phyloP scores from a whole-genome alignment of 2,113 vertebrate genomes.

The Ctenodactylus gundi region DNA sequence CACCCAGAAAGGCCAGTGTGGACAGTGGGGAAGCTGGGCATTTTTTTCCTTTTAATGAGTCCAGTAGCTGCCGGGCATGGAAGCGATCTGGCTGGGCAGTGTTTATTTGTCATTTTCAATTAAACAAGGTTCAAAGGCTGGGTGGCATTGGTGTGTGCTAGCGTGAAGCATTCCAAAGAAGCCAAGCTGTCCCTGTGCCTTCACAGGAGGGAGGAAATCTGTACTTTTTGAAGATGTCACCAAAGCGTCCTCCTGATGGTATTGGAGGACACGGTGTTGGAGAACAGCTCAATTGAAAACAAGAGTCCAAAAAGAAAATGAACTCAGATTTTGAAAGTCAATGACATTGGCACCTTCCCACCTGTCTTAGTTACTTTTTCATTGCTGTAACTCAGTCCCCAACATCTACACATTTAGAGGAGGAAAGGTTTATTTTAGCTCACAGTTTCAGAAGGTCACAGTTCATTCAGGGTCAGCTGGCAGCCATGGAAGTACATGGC shows the following conservation, averaged over 20 bases:
- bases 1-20: background rate
- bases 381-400: too few species aligned
- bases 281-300: background rate
- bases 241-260: background rate
- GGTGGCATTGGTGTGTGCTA: constrained; percentile 45
- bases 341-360: background rate
- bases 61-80: constrained; percentile 70
- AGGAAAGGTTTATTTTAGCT: too few species aligned
- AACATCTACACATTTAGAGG: too few species aligned
- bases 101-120: constrained; percentile 77
- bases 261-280: background rate
- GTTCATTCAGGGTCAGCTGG: too few species aligned
- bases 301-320: background rate
- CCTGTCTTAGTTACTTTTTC: too few species aligned
- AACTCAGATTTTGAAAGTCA: background rate
- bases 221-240: background rate
- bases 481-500: too few species aligned
- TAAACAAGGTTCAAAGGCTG: constrained; percentile 70
- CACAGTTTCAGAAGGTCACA: too few species aligned
- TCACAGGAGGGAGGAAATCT: background rate
- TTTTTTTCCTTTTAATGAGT: constrained; percentile 67
- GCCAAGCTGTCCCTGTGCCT: constrained; percentile 18
- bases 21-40: constrained; percentile 45
- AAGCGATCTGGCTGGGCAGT: constrained; percentile 54
- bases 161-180: constrained; percentile 22